These are phyloP conservation scores for Ochropleura leucogaster DNA, from an alignment of 2,888 invertebrate genomes.

Conservation along the genomic window DNA sequence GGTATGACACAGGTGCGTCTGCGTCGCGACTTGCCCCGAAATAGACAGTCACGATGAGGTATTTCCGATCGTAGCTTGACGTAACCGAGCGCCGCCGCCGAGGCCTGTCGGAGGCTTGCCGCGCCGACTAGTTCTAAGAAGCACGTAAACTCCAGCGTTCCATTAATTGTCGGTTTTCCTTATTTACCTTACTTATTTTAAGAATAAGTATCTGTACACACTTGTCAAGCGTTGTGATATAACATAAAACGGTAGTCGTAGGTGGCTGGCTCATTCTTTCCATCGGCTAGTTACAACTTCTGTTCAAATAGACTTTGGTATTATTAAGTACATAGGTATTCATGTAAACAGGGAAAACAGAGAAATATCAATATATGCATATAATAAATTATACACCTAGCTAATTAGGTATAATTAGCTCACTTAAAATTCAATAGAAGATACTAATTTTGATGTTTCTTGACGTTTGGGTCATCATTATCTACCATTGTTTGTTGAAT, in stretches of 20 bases:
- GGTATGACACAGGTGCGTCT: slow-evolving; percentile 36
- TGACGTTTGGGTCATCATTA: background rate
- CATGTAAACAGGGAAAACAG: background rate
- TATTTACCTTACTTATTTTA: slow-evolving; percentile 67
- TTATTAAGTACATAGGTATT: background rate
- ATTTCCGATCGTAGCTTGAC: slow-evolving; percentile 77
- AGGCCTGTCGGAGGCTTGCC: slow-evolving; percentile 67
- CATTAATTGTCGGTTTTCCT: slow-evolving; percentile 74
- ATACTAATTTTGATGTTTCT: background rate
- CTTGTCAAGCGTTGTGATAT: background rate
- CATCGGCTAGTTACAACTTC: background rate
- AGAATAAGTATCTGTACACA: slow-evolving; percentile 17
- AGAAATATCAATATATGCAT: no score
- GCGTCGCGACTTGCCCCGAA: slow-evolving; percentile 60
- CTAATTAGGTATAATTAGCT: no score
- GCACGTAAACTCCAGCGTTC: slow-evolving; percentile 67
- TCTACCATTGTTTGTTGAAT: background rate
- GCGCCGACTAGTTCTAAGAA: slow-evolving; percentile 75
- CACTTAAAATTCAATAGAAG: no score
- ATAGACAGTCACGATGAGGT: slow-evolving; percentile 77
- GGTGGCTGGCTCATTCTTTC: background rate
- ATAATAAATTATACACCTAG: no score
- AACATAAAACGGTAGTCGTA: slow-evolving; percentile 2
- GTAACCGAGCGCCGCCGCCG: slow-evolving; percentile 62
- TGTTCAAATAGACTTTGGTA: background rate